These are phyloP conservation scores for Lepidurus packardi DNA, from an alignment of 1,140 invertebrate genomes.

Conservation along the genomic window DNA sequence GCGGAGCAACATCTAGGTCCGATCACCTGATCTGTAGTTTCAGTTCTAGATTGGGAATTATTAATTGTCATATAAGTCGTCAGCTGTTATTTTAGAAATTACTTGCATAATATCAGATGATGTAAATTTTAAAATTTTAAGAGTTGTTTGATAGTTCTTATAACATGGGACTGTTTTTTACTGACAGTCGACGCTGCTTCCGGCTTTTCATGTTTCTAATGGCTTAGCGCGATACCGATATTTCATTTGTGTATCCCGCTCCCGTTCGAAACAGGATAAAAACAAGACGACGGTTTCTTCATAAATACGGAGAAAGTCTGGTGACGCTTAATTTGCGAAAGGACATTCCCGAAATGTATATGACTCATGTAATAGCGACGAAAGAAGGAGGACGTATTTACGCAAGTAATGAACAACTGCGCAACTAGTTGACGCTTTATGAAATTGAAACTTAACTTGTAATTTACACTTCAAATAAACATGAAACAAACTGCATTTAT, in stretches of 20 bases:
- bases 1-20: background rate
- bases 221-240: background rate
- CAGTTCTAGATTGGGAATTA: background rate
- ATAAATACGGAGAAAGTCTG: background rate
- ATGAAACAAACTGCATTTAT: background rate
- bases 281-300: background rate
- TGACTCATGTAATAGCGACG: background rate
- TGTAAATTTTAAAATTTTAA: too few relatives aligned
- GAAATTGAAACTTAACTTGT: background rate
- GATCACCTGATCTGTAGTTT: background rate
- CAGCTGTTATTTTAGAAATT: too few relatives aligned
- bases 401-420: background rate
- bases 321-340: background rate
- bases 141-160: too few relatives aligned
- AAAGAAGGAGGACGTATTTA: background rate
- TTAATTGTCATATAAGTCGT: too few relatives aligned
- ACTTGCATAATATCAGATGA: too few relatives aligned
- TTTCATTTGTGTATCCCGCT: background rate
- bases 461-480: background rate
- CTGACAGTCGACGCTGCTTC: background rate
- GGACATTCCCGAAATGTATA: background rate
- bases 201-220: conserved; percentile 22
- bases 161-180: background rate
- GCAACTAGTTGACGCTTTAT: background rate
- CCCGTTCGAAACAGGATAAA: background rate